Evolutionary conservation across 2,888 invertebrate genomes (phyloP).

Genomic region (Ormyrus nitidulus): DNA sequence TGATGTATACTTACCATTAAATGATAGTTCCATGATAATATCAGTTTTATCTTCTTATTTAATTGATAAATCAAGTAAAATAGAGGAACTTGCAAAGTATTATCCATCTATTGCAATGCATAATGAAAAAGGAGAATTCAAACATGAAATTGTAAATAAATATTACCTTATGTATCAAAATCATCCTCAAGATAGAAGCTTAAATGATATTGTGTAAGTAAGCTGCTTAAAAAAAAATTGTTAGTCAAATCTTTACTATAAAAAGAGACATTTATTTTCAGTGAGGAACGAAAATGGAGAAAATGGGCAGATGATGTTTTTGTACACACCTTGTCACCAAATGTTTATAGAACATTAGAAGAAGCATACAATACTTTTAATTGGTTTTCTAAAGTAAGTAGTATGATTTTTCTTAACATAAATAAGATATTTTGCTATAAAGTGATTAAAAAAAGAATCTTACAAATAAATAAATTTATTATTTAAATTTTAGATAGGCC

Average conservation of each 20-base stretch:
- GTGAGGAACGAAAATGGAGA: conserved; percentile 94
- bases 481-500: conserved; percentile 80
- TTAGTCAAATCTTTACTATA: no score
- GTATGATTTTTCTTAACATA: conserved; percentile 4
- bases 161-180: conserved; percentile 91
- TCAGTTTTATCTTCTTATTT: conserved; percentile 90
- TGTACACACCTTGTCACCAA: conserved; percentile 96
- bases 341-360: conserved; percentile 90
- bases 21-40: conserved; percentile 96
- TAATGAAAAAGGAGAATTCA: conserved; percentile 82
- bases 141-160: conserved; percentile 88
- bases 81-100: conserved; percentile 85
- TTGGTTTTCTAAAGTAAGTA: conserved; percentile 88
- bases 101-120: conserved; percentile 85
- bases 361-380: conserved; percentile 95
- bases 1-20: conserved; percentile 88
- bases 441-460: conserved; percentile 5
- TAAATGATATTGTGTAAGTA: conserved; percentile 79
- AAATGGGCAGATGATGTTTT: conserved; percentile 94
- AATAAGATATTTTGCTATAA: conserved; percentile 24
- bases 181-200: conserved; percentile 76
- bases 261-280: no score
- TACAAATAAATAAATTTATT: conserved; percentile 29
- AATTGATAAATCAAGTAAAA: conserved; percentile 78
- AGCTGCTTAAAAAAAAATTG: background rate